Percentiles rank a stretch among this genome's conserved stretches.
phyloP scores from a whole-genome alignment of 2,113 vertebrate genomes.

The Pelusios castaneus region DNA sequence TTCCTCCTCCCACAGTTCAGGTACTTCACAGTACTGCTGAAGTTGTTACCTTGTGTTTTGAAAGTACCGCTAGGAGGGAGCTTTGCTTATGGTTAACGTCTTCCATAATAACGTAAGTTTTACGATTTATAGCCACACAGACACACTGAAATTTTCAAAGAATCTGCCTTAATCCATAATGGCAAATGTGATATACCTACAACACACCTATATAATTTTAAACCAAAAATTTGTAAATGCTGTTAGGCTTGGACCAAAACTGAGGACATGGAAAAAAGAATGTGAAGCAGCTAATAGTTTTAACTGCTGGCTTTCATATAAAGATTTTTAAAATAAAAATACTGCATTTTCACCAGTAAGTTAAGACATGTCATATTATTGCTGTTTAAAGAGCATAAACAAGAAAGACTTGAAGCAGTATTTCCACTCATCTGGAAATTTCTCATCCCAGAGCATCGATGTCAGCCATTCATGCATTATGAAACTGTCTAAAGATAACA shows the following conservation, averaged over 20 bases:
- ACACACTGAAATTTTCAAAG: neutral
- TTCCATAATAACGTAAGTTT: neutral
- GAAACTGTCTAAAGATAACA: neutral
- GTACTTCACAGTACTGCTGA: neutral
- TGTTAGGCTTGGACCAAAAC: neutral
- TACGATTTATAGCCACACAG: neutral
- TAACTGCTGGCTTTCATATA: neutral
- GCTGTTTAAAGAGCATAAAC: neutral
- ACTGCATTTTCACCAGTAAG: neutral
- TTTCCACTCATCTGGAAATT: neutral
- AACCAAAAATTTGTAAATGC: neutral
- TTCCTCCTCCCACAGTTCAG: neutral
- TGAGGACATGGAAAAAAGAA: neutral
- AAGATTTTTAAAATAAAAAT: neutral
- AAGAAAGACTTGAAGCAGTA: neutral
- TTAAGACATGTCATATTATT: neutral
- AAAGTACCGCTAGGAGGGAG: neutral
- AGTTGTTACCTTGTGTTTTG: neutral
- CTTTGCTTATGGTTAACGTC: neutral
- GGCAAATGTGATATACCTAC: neutral
- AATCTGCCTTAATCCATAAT: neutral
- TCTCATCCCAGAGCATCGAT: neutral
- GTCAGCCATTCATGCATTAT: neutral
- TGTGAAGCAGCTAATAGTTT: rapidly evolving
- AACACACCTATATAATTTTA: neutral